These are phyloP conservation scores for Limenitis camilla DNA, from an alignment of 2,888 invertebrate genomes.

Conservation along the genomic window DNA sequence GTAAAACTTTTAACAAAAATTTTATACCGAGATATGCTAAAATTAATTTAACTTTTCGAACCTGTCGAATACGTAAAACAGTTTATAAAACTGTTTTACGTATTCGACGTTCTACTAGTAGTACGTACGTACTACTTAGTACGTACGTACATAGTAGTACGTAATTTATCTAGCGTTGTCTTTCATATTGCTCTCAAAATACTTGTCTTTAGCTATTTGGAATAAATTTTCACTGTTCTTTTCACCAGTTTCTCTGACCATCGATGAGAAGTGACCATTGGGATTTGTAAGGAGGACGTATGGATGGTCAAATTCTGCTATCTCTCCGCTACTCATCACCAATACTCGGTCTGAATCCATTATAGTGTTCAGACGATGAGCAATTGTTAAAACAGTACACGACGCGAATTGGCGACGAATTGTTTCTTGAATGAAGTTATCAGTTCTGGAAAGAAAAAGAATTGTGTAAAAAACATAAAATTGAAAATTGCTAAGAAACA, in stretches of 20 bases:
- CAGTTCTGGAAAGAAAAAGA: slow-evolving; percentile 72
- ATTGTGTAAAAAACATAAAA: not conserved
- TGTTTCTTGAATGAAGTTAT: slow-evolving; percentile 87
- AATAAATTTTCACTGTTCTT: slow-evolving; percentile 66
- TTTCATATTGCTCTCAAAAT: slow-evolving; percentile 50
- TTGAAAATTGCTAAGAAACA: not conserved
- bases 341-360: slow-evolving; percentile 90
- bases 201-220: slow-evolving; percentile 63
- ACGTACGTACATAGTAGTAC: too few species aligned
- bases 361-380: slow-evolving; percentile 93
- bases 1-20: too few species aligned
- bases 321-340: slow-evolving; percentile 76
- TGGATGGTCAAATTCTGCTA: slow-evolving; percentile 79
- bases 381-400: slow-evolving; percentile 92
- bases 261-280: slow-evolving; percentile 68
- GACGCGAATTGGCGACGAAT: slow-evolving; percentile 84
- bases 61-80: too few species aligned
- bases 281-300: slow-evolving; percentile 69
- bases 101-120: too few species aligned
- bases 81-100: too few species aligned
- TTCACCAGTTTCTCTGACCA: slow-evolving; percentile 77
- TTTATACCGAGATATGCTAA: too few species aligned
- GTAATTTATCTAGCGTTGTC: slow-evolving; percentile 46
- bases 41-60: too few species aligned
- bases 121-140: too few species aligned